Evolutionary conservation across 1,140 invertebrate species (phyloP), one percentile per base, ranked within the genome.

Genomic region (Drosophila kepulauana): DNA sequence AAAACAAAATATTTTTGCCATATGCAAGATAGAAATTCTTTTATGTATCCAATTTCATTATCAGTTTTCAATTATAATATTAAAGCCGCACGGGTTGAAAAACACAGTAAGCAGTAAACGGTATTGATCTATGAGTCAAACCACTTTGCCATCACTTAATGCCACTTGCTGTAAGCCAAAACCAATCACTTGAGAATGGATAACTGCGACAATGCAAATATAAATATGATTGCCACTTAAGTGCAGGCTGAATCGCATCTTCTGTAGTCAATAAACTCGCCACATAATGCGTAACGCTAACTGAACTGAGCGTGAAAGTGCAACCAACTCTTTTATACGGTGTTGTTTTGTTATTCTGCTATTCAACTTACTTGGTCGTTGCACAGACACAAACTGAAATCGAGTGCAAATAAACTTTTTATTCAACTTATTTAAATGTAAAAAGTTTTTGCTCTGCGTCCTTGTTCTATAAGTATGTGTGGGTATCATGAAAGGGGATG

Each of bases 391-490:
- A 35, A 54, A 59, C 46, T 72, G 75, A 79, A 81, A 86, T 85
- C 68, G 67, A 82, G 58, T 58, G 82, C 61, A 69, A 76, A 81
- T 73, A 75, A 84, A 87, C 58, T 87, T 87, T 70, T 69, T 78
- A 59, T 68, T 48, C 59, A 73, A 86, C 75, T 85, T 85, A 86
- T 87, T 86, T 76, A 82, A 82, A 86, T 87, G 70, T 64, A 56
- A 45, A 81, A 86, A 86, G 20, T 87, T 86, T 86, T 74, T 46
- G 13, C 59, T 56, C 59, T 33, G 38, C 16, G 41, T 59, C 15
- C 62, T 63, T 63, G 30, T 56, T 63, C 51, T 28, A 4, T 52
- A 25, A 30, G 30, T 6, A 30, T 46, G 11, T 33, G 33, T 10
- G 7, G 11, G 0, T 6, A 43, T 25, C n/a, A 7, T 2, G 35